phyloP scores from a whole-genome alignment of 1,140 invertebrate species.

The Eueides isabella region DNA sequence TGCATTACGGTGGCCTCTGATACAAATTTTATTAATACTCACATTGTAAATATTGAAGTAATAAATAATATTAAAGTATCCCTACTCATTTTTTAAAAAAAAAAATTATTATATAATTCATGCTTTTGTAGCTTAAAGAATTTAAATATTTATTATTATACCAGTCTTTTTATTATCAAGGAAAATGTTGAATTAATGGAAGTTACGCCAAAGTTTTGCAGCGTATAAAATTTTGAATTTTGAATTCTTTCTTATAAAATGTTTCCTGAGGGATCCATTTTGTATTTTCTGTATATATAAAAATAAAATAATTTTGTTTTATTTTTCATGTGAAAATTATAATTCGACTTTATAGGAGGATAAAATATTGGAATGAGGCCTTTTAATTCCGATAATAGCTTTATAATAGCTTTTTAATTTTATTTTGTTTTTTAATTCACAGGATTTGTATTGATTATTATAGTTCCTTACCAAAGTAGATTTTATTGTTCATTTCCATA shows the following conservation, averaged over 20 bases:
- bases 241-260: not conserved
- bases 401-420: not conserved
- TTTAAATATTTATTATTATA: not conserved
- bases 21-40: no score
- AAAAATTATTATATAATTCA: no score
- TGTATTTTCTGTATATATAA: not conserved
- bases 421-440: not conserved
- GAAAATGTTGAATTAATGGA: not conserved
- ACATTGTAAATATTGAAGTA: no score
- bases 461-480: no score
- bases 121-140: not conserved
- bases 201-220: not conserved
- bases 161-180: constrained; percentile 1
- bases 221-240: constrained; percentile 4
- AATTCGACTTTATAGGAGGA: not conserved
- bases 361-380: no score
- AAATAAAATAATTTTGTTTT: not conserved
- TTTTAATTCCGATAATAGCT: no score
- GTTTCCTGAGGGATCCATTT: not conserved
- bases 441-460: no score
- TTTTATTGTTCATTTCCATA: no score
- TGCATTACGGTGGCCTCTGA: no score
- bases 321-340: not conserved
- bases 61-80: no score
- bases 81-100: no score